A percentile compares a stretch with the other conserved stretches of the same genome.
Evolutionary conservation across 1,140 invertebrate genomes (phyloP).

Genomic region (Hyles vespertilio): DNA sequence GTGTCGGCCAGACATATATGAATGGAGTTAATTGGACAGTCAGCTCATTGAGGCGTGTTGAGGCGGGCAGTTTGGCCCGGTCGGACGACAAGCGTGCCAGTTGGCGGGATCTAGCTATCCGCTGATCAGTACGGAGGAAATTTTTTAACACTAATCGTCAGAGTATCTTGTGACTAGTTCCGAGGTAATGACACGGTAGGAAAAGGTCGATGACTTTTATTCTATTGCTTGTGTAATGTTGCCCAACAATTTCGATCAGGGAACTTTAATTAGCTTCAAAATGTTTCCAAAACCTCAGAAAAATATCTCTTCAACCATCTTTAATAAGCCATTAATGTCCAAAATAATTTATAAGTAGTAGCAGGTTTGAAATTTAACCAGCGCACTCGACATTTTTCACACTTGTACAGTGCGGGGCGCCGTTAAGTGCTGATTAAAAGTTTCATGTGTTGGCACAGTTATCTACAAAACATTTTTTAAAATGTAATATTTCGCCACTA

Average conservation of each 20-base stretch:
- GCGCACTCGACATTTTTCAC: constrained; percentile 25
- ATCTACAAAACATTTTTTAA: no score
- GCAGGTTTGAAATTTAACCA: neutral
- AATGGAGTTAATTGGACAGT: constrained; percentile 65
- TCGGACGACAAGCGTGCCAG: constrained; percentile 45
- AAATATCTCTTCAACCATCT: no score
- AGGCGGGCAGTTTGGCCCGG: constrained; percentile 48
- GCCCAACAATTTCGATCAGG: no score
- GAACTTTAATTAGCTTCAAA: neutral
- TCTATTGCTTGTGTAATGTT: no score
- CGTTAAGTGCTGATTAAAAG: constrained; percentile 57
- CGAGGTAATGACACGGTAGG: no score
- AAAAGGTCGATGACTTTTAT: no score
- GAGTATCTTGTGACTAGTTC: no score
- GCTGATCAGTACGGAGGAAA: constrained; percentile 44
- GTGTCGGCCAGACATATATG: constrained; percentile 43
- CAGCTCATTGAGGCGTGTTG: constrained; percentile 51
- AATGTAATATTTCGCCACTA: neutral
- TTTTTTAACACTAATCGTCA: constrained; percentile 14
- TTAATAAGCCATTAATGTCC: no score
- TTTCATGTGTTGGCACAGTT: constrained; percentile 46
- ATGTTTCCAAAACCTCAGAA: no score
- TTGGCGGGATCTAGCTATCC: constrained; percentile 41
- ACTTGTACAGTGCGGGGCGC: constrained; percentile 36
- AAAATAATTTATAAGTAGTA: no score